Evolutionary conservation across 2,888 invertebrate species (phyloP), one percentile per base, ranked within the genome.

Genomic region (Phengaris arion): DNA sequence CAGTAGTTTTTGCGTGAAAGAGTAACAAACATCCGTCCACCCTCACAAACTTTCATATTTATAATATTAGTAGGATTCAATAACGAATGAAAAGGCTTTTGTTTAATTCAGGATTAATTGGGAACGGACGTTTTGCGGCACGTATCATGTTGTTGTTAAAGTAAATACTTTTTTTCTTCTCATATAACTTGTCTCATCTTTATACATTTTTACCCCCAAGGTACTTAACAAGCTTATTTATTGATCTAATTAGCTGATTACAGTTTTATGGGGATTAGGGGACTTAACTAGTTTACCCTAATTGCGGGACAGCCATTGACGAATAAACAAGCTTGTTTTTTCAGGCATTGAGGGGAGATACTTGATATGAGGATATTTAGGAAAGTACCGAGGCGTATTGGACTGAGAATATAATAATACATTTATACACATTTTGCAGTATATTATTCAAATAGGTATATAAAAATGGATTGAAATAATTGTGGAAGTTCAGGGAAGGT

Each of bases 211-310:
- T 22, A n/a, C n/a, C n/a, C 72, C 72, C 72, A 45, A 72, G 72
- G 72, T 54, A 72, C 72, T 52, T 72, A 72, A 72, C 72, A 35
- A 54, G 72, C 72, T 72, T 72, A 72, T 72, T 72, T 72, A 72
- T 52, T 72, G 72, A 72, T 54, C 72, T 72, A 54, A 72, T 72
- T 72, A 72, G 72, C 54, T 72, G 54, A 72, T 48, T 54, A 72
- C 72, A 15, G 72, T 72, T 72, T 72, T 72, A 72, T 72, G 72
- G 54, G 72, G 52, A 72, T 54, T 54, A 72, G 72, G 72, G 72
- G 72, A 52, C 52, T 12, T 72, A 72, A 72, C 72, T 54, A 72
- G 72, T 72, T 72, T 72, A 72, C 54, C 35, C 35, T 72, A 72
- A 72, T 72, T 72, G 72, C 35, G 72, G 72, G 35, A 48, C 52